Percentiles rank a stretch among this genome's conserved stretches.
Conservation (phyloP, 2,113 vertebrate genomes). For the Elaphurus davidianus region DNA sequence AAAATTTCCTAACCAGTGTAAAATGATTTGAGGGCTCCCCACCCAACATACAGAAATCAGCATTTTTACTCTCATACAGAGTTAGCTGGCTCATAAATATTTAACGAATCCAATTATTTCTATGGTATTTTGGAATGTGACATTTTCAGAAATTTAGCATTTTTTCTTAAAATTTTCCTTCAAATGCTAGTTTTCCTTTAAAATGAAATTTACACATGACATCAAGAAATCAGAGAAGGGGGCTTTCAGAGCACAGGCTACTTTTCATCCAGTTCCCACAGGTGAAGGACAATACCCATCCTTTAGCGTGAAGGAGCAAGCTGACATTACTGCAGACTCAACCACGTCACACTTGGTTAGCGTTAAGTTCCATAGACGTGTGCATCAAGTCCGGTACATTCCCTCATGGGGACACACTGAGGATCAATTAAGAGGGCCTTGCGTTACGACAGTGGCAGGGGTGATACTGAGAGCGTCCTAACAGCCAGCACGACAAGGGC, state of each 20-base stretch:
- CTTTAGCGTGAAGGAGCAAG: background rate
- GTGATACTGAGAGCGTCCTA: background rate
- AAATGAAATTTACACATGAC: background rate
- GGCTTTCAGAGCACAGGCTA: background rate
- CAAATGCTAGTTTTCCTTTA: background rate
- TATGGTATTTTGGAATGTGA: background rate
- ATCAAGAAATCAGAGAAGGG: background rate
- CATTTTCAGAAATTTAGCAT: background rate
- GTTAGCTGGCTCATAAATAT: background rate
- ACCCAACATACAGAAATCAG: background rate
- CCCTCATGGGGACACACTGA: background rate
- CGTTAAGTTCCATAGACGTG: background rate
- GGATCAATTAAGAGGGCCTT: background rate
- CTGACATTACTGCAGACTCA: background rate
- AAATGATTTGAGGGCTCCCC: background rate
- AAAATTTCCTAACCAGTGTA: background rate
- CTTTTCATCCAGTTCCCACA: background rate
- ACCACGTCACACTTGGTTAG: background rate
- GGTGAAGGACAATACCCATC: background rate
- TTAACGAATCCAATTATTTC: background rate
- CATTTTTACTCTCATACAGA: background rate
- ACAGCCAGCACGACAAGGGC: rapidly evolving
- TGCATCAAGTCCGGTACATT: background rate
- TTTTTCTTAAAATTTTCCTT: background rate
- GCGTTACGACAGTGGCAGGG: rapidly evolving